These are phyloP conservation scores for Drosophila lowei DNA, from an alignment of 1,140 invertebrate species.

Conservation along the genomic window DNA sequence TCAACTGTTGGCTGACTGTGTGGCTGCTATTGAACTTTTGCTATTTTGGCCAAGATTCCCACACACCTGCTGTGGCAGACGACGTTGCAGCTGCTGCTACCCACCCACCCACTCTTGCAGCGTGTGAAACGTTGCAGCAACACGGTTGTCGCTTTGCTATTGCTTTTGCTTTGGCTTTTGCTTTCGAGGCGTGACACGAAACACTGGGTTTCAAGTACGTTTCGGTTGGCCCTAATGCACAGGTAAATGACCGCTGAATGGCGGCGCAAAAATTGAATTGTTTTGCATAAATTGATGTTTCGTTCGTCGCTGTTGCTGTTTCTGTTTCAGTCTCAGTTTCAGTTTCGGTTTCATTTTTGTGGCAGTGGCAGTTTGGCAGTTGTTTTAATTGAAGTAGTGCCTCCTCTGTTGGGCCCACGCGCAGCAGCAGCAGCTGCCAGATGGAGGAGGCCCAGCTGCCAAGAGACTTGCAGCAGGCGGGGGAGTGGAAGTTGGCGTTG, in stretches of 20 bases:
- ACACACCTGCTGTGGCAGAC: slow-evolving; percentile 58
- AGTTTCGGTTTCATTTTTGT: slow-evolving; percentile 11
- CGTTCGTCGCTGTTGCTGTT: slow-evolving; percentile 6
- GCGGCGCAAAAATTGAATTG: slow-evolving; percentile 70
- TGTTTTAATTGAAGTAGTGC: slow-evolving; percentile 47
- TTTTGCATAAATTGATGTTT: slow-evolving; percentile 76
- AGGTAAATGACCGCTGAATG: slow-evolving; percentile 69
- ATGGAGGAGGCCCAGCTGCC: slow-evolving; percentile 9
- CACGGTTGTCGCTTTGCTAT: slow-evolving; percentile 4
- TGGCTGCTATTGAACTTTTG: slow-evolving; percentile 77
- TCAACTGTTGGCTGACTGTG: neutral
- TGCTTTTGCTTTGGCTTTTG: slow-evolving; percentile 19
- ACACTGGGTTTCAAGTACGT: slow-evolving; percentile 58
- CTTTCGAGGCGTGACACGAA: slow-evolving; percentile 71
- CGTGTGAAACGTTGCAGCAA: slow-evolving; percentile 63
- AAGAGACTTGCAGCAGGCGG: slow-evolving; percentile 10
- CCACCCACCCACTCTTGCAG: slow-evolving; percentile 44
- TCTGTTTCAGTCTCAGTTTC: slow-evolving; percentile 14
- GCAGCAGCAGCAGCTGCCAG: slow-evolving; percentile 25
- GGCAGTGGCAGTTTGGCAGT: neutral
- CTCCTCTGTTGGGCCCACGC: slow-evolving; percentile 34
- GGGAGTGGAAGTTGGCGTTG: slow-evolving; percentile 5
- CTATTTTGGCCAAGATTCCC: slow-evolving; percentile 75
- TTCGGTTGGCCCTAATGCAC: slow-evolving; percentile 47
- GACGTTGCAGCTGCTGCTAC: slow-evolving; percentile 9